These are phyloP conservation scores for Phalacrocorax aristotelis DNA, from an alignment of 2,113 vertebrate genomes.

Conservation along the genomic window DNA sequence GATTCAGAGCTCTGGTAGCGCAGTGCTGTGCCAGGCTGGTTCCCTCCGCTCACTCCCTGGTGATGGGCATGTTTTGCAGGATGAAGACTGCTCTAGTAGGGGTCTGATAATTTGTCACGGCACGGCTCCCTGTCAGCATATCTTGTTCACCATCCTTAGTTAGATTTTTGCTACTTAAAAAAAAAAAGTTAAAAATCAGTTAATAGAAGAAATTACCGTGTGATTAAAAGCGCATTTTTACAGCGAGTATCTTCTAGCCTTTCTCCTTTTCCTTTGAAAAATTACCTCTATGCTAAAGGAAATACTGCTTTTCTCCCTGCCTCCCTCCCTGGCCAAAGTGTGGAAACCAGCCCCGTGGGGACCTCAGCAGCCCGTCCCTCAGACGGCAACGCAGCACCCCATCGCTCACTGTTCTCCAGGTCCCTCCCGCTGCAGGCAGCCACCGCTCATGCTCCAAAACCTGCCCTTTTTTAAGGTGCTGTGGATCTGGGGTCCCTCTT, in stretches of 20 bases:
- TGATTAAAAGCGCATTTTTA: background rate
- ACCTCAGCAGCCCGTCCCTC: background rate
- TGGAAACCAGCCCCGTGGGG: background rate
- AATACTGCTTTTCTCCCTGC: background rate
- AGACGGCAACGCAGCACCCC: rapidly evolving
- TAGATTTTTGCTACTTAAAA: background rate
- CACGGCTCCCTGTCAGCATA: background rate
- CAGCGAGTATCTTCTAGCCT: background rate
- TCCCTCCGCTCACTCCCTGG: background rate
- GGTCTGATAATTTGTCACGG: background rate
- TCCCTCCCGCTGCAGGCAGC: background rate
- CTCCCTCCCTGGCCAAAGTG: background rate
- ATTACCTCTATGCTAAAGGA: background rate
- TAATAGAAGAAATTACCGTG: background rate
- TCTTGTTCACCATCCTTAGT: background rate
- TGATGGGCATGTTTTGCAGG: background rate
- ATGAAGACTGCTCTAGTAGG: background rate
- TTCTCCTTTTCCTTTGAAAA: background rate
- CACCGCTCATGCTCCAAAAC: background rate
- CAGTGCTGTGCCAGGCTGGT: background rate
- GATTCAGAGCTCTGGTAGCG: background rate
- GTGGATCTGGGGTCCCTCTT: background rate
- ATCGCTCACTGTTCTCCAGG: background rate
- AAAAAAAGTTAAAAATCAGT: background rate
- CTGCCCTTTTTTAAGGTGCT: background rate